Evolutionary conservation across 2,113 vertebrate species (phyloP).

Genomic region (Cichladusa arquata): DNA sequence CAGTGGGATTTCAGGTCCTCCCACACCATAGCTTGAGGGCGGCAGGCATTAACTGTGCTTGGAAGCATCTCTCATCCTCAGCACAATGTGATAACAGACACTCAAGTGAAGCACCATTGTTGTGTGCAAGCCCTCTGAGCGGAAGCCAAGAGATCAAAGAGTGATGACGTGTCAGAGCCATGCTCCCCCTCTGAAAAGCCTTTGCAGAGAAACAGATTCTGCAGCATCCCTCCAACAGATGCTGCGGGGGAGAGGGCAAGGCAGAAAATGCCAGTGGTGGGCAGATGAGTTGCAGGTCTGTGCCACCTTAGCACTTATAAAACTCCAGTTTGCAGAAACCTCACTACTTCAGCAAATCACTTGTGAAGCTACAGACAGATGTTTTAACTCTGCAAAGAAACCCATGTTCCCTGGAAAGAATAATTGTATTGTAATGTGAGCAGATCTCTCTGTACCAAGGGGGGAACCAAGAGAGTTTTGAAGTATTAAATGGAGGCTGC

Average conservation of each 20-base stretch:
- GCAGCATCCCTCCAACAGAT: not conserved
- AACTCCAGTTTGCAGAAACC: not conserved
- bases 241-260: not conserved
- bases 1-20: not conserved
- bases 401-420: not conserved
- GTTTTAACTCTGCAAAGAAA: not conserved
- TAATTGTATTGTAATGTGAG: not conserved
- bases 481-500: not conserved
- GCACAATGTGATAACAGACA: conserved; percentile 24
- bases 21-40: not conserved
- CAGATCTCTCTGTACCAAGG: not conserved
- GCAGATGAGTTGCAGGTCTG: not conserved
- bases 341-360: not conserved
- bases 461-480: not conserved
- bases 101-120: conserved; percentile 10
- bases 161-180: not conserved
- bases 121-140: not conserved
- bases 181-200: not conserved
- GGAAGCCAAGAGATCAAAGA: conserved; percentile 56
- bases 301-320: not conserved
- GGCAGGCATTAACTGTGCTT: conserved; percentile 35
- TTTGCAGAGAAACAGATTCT: not conserved
- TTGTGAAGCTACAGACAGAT: not conserved
- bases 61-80: conserved; percentile 36
- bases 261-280: not conserved